Evolutionary conservation across 2,797 vertebrate genomes (phyloP).

Genomic region (Sebastes paucispinis): DNA sequence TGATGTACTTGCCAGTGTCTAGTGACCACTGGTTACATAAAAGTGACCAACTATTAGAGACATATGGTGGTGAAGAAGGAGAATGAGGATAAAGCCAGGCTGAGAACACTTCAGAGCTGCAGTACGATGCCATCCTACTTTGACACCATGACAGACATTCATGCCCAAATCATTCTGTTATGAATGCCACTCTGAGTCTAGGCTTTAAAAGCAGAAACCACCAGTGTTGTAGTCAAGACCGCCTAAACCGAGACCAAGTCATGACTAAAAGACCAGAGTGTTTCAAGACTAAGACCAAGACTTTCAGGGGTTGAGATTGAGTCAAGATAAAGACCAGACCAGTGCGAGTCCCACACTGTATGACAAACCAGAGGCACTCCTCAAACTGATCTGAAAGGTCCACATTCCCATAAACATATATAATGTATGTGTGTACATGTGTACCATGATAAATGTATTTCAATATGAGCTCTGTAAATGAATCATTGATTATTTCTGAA

Average conservation of each 20-base stretch:
- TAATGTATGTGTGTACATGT: background rate
- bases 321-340: background rate
- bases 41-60: constrained; percentile 5
- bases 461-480: too few species aligned
- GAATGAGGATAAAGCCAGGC: constrained; percentile 2
- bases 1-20: background rate
- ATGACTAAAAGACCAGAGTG: background rate
- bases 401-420: background rate
- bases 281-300: background rate
- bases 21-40: background rate
- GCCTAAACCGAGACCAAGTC: background rate
- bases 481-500: background rate
- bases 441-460: background rate
- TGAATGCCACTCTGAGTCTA: constrained; percentile 4
- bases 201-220: background rate
- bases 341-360: background rate
- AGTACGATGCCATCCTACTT: background rate
- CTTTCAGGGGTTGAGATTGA: too few species aligned
- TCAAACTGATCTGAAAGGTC: background rate
- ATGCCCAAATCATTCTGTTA: background rate
- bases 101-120: constrained; percentile 10
- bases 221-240: background rate
- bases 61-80: constrained; percentile 27
- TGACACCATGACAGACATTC: background rate
- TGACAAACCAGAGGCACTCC: background rate